Conservation (phyloP, 53 echinoderm and acorn worm species). For the Crossaster papposus region DNA sequence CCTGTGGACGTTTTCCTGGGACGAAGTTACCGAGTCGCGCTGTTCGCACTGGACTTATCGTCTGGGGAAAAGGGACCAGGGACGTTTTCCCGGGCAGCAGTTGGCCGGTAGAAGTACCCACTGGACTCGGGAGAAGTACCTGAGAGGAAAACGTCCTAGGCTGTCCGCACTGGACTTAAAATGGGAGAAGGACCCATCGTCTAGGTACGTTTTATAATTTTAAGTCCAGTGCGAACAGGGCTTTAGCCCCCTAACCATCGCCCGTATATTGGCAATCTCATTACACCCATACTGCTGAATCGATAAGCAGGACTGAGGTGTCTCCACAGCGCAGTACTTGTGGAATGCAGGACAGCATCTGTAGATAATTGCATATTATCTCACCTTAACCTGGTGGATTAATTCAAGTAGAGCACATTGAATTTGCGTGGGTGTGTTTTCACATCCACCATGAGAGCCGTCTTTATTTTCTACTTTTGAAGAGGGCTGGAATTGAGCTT, state of each 20-base stretch:
- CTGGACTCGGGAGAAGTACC: too few species aligned
- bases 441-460: neutral
- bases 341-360: neutral
- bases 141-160: too few species aligned
- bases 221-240: too few species aligned
- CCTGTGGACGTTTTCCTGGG: too few species aligned
- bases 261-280: constrained; percentile 1
- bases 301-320: constrained; percentile 6
- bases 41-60: too few species aligned
- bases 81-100: too few species aligned
- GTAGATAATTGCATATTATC: neutral
- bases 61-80: too few species aligned
- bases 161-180: too few species aligned
- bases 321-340: neutral
- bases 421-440: neutral
- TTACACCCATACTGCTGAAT: neutral
- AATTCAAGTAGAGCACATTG: neutral
- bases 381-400: neutral
- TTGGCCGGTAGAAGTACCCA: too few species aligned
- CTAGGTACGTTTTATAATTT: too few species aligned
- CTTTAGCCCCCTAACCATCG: neutral
- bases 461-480: neutral
- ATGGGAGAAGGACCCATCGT: too few species aligned
- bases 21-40: too few species aligned
- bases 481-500: neutral